phyloP scores from a whole-genome alignment of 2,113 vertebrate species.

The Poeciliopsis retropinna region DNA sequence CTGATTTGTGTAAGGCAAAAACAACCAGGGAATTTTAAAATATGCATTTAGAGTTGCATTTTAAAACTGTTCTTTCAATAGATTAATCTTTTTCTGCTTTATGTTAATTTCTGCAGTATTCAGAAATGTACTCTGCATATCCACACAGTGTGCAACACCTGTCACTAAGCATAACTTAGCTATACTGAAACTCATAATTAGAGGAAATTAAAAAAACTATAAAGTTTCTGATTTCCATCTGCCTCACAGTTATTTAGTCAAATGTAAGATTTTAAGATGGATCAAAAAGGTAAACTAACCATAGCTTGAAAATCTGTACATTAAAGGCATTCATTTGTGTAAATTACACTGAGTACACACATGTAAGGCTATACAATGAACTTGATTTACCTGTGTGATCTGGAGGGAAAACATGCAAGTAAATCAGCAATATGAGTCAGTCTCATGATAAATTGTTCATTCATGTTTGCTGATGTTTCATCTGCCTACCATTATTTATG shows the following conservation, averaged over 20 bases:
- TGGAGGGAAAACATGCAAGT: conserved; percentile 23
- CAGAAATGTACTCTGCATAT: too few species aligned
- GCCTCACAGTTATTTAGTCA: conserved; percentile 37
- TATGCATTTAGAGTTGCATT: too few species aligned
- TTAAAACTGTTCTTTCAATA: too few species aligned
- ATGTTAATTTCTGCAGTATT: too few species aligned
- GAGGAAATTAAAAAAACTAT: conserved; percentile 35
- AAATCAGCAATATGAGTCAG: conserved; percentile 19
- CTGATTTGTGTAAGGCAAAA: too few species aligned
- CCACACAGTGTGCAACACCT: conserved; percentile 19
- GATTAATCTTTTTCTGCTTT: too few species aligned
- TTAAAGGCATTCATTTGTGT: background rate
- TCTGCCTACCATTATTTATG: conserved; percentile 52
- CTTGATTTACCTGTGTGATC: conserved; percentile 24
- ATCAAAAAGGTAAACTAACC: conserved; percentile 22
- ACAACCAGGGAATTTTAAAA: too few species aligned
- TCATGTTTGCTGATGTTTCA: conserved; percentile 52
- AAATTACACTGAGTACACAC: background rate
- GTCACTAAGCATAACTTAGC: conserved; percentile 43
- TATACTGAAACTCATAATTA: conserved; percentile 55
- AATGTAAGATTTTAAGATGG: conserved; percentile 25
- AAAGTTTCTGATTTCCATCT: background rate
- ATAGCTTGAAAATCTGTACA: background rate
- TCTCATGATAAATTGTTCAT: conserved; percentile 48
- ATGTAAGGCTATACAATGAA: conserved; percentile 7